Evolutionary conservation across 2,113 vertebrate species (phyloP).

Genomic region (Platichthys flesus): DNA sequence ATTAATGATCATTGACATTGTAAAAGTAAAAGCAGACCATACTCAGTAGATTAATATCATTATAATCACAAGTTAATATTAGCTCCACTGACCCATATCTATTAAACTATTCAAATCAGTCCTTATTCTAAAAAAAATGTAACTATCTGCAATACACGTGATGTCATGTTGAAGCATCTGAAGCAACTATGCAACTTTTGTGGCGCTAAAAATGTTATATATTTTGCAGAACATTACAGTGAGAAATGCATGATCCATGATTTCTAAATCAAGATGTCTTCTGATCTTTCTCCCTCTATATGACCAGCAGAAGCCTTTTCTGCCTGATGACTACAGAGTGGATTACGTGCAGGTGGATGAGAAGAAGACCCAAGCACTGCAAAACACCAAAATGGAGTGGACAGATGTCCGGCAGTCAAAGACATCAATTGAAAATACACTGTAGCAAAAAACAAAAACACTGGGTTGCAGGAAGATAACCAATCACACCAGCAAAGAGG

Average conservation of each 20-base stretch:
- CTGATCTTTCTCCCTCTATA: not conserved
- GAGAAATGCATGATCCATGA: not conserved
- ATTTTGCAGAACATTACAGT: not conserved
- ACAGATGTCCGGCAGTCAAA: constrained; percentile 94
- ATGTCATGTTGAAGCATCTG: not conserved
- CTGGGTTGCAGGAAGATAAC: constrained; percentile 16
- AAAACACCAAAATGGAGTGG: constrained; percentile 96
- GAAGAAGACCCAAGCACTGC: constrained; percentile 97
- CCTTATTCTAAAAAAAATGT: not conserved
- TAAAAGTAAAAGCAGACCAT: constrained; percentile 6
- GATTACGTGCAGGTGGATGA: constrained; percentile 98
- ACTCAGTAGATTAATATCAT: not conserved
- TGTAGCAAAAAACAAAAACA: constrained; percentile 1
- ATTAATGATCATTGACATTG: not conserved
- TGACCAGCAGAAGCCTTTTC: constrained; percentile 86
- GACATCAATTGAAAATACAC: constrained; percentile 76
- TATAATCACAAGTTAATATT: not conserved
- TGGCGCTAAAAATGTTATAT: not conserved
- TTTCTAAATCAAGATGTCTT: not conserved
- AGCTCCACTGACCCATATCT: not conserved
- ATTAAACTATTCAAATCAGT: constrained; percentile 7
- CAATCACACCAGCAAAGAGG: constrained; percentile 24
- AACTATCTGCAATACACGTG: not conserved
- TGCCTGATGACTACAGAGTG: constrained; percentile 92
- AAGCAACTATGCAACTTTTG: not conserved